Conservation (phyloP, 1,140 invertebrate species). For the Drosophila kanapiae region DNA sequence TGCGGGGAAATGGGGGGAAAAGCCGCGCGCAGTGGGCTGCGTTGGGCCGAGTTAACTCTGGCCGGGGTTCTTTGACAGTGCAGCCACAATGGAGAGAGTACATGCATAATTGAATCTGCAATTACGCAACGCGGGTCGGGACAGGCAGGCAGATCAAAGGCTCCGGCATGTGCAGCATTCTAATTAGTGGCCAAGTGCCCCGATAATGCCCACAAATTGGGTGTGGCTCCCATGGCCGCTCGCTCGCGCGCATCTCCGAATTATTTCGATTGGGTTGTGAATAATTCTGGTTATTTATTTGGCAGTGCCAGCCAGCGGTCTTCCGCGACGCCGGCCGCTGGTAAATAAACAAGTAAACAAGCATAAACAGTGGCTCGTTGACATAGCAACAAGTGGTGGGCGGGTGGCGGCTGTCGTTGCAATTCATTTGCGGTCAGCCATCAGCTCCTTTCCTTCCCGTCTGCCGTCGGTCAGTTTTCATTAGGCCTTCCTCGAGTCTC, state of each 20-base stretch:
- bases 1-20: slow-evolving; percentile 32
- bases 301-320: slow-evolving; percentile 17
- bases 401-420: not conserved
- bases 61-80: slow-evolving; percentile 28
- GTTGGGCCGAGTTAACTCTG: slow-evolving; percentile 3
- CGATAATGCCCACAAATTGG: slow-evolving; percentile 34
- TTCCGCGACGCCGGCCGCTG: slow-evolving; percentile 23
- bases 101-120: slow-evolving; percentile 72
- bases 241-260: not conserved
- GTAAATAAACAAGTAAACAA: slow-evolving; percentile 44
- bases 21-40: slow-evolving; percentile 7
- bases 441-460: slow-evolving; percentile 3
- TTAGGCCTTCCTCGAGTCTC: slow-evolving; percentile 15
- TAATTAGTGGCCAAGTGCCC: slow-evolving; percentile 35
- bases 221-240: slow-evolving; percentile 13
- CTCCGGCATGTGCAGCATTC: slow-evolving; percentile 29
- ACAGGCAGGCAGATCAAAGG: slow-evolving; percentile 26
- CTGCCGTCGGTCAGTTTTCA: slow-evolving; percentile 55
- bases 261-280: slow-evolving; percentile 16
- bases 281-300: slow-evolving; percentile 45
- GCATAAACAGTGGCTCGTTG: slow-evolving; percentile 64
- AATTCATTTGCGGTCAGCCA: slow-evolving; percentile 64
- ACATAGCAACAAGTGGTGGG: slow-evolving; percentile 77
- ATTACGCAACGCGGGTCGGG: slow-evolving; percentile 60
- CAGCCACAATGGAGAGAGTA: slow-evolving; percentile 21